Percentiles rank a stretch among this genome's conserved stretches.
These are phyloP conservation scores for Athene cunicularia DNA, from an alignment of 2,113 vertebrate genomes.

Conservation along the genomic window DNA sequence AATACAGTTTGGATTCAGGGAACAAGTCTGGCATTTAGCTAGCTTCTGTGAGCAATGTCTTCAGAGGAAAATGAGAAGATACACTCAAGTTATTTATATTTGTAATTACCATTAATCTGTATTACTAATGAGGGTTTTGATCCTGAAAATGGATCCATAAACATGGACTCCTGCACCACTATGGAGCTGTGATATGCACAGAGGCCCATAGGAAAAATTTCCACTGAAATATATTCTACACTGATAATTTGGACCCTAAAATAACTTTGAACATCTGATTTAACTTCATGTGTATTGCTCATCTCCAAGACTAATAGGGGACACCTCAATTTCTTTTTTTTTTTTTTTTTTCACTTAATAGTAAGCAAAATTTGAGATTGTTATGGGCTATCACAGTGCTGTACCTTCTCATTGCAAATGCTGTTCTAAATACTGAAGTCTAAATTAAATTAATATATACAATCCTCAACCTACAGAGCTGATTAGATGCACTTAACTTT, in stretches of 20 bases:
- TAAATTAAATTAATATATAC: not conserved
- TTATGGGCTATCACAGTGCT: not conserved
- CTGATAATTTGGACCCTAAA: slow-evolving; percentile 11
- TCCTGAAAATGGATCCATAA: slow-evolving; percentile 66
- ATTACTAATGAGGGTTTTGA: slow-evolving; percentile 66
- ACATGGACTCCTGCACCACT: slow-evolving; percentile 28
- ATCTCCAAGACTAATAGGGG: not conserved
- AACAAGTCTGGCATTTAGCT: slow-evolving; percentile 46
- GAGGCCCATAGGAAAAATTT: slow-evolving; percentile 60
- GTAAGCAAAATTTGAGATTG: not conserved
- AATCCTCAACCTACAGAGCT: not conserved
- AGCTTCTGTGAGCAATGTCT: slow-evolving; percentile 51
- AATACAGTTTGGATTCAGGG: slow-evolving; percentile 55
- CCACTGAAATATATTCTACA: slow-evolving; percentile 15
- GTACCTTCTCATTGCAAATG: not conserved
- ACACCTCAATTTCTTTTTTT: not conserved
- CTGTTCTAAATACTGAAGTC: not conserved
- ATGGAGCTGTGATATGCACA: slow-evolving; percentile 33
- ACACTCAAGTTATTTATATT: slow-evolving; percentile 64
- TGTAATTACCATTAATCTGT: slow-evolving; percentile 67
- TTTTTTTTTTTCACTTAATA: not conserved
- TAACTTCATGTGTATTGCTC: not conserved
- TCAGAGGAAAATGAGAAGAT: slow-evolving; percentile 55
- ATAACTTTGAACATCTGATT: slow-evolving; percentile 38
- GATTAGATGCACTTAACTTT: slow-evolving; percentile 13